Percentiles rank a stretch among this genome's conserved stretches.
Conservation (phyloP, 2,113 vertebrate species). For the Eubucco bourcierii region DNA sequence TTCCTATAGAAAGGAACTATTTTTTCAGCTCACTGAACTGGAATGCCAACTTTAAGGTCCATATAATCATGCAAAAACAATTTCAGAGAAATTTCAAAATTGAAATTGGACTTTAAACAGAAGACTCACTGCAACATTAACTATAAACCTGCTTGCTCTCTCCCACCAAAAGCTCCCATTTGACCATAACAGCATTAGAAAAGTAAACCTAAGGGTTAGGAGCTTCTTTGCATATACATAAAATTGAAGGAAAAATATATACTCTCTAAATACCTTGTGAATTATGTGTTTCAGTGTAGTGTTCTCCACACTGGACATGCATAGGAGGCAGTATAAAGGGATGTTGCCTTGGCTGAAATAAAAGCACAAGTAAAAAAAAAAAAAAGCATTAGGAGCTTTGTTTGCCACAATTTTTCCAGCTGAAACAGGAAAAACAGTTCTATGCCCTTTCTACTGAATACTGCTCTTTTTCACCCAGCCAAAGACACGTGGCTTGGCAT, state of each 20-base stretch:
- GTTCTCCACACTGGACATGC: constrained; percentile 90
- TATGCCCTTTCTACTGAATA: background rate
- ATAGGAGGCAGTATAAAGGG: constrained; percentile 90
- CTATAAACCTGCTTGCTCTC: background rate
- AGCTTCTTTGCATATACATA: background rate
- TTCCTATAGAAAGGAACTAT: constrained; percentile 13
- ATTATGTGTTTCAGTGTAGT: constrained; percentile 91
- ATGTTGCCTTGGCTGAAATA: constrained; percentile 88
- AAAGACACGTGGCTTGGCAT: background rate
- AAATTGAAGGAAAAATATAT: background rate
- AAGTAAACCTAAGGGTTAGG: background rate
- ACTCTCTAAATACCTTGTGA: constrained; percentile 84
- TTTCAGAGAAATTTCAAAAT: constrained; percentile 33
- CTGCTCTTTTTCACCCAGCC: background rate
- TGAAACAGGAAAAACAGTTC: background rate
- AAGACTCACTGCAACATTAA: constrained; percentile 43
- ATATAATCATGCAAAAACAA: background rate
- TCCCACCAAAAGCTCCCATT: background rate
- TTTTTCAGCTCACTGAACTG: constrained; percentile 47
- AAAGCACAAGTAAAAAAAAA: constrained; percentile 22
- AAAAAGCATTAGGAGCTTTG: background rate
- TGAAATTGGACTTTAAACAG: constrained; percentile 21
- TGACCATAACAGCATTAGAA: background rate
- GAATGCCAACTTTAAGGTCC: constrained; percentile 37
- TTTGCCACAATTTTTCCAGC: background rate